Evolutionary conservation across 2,888 invertebrate species (phyloP), one percentile per base, ranked within the genome.

Genomic region (Quadriops clusia): DNA sequence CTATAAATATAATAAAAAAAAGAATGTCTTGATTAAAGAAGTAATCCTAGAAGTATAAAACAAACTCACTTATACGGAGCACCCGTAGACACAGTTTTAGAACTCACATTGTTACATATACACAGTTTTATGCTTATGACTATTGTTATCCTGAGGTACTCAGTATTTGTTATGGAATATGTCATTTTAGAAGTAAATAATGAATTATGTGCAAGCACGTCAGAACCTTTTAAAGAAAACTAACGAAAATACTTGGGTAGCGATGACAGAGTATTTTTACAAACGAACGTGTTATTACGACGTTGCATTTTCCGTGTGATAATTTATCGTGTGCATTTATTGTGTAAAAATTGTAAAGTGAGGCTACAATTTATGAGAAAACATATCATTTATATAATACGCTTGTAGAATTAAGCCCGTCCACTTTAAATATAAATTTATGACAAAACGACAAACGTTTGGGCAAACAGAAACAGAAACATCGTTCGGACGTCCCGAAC

Each of bases 41-140:
- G 11, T 30, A 27, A n/a, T 10, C 17, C 20, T 14, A 23, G n/a
- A 17, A 37, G 34, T 20, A 16, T 18, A 33, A 33, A 20, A 33
- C 33, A 36, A 42, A 28, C 31, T 39, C 42, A 45, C 43, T n/a
- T 42, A 42, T 46, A 47, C 41, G 40, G 41, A 30, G 47, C 49
- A 50, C 49, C 35, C 33, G 32, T 47, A 49, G 45, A 40, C 17
- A n/a, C 31, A 17, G 13, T 18, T 32, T 15, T 23, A 37, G 15
- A 8, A 32, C 32, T 42, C 53, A 53, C 54, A 43, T 53, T 54
- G 54, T 54, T 54, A 53, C 42, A 47, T 52, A 52, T 49, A 52
- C 54, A 53, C 54, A 40, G 40, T 42, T n/a, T 41, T 43, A 47
- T 42, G 48, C 49, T 47, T 49, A 46, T n/a, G n/a, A 41, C 38